Conservation (phyloP, 2,113 vertebrate species). For the Rhea pennata region DNA sequence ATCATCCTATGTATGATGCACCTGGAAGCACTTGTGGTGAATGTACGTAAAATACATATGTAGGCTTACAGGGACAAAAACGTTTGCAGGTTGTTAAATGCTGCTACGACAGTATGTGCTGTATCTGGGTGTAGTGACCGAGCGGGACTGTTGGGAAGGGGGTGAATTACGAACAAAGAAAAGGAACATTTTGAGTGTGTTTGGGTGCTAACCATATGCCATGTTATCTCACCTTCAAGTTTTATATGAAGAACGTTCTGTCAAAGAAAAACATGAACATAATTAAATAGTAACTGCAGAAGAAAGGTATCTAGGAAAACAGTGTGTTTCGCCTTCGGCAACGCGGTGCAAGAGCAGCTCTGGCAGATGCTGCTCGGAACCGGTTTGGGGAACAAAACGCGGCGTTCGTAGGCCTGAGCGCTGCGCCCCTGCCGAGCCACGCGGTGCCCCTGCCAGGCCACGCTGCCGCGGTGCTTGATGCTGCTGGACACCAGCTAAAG, state of each 20-base stretch:
- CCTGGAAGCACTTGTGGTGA: background rate
- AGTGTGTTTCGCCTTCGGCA: background rate
- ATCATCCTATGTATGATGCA: background rate
- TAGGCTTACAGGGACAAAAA: background rate
- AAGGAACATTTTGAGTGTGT: background rate
- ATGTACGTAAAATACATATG: background rate
- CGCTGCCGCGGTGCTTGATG: background rate
- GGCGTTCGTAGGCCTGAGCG: background rate
- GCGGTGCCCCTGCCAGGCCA: background rate
- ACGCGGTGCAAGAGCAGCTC: background rate
- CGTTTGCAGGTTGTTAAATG: background rate
- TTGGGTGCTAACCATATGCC: background rate
- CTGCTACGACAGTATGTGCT: fast-evolving
- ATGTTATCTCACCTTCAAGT: background rate
- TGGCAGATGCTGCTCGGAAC: background rate
- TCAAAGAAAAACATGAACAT: background rate
- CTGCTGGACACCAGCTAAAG: background rate
- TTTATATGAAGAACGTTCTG: background rate
- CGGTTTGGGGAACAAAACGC: background rate
- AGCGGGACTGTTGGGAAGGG: background rate
- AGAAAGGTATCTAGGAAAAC: background rate
- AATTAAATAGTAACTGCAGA: background rate
- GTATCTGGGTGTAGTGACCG: background rate
- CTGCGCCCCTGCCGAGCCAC: background rate
- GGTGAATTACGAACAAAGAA: background rate